phyloP scores from a whole-genome alignment of 2,888 invertebrate genomes.

The Aphidoletes aphidimyza region DNA sequence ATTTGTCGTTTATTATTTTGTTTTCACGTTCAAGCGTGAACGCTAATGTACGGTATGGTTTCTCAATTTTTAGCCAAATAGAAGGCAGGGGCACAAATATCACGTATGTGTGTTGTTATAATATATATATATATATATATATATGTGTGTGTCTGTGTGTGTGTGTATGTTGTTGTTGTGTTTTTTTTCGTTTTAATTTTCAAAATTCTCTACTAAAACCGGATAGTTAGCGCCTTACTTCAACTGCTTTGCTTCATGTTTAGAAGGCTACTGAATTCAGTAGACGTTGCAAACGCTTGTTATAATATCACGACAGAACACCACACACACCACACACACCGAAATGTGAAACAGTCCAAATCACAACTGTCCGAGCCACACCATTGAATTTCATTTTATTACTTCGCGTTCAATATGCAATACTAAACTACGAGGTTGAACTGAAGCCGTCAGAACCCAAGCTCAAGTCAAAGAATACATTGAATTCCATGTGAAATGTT shows the following conservation, averaged over 20 bases:
- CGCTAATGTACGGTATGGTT: too few relatives aligned
- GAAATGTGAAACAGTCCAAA: conserved; percentile 15
- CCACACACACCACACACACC: conserved; percentile 14
- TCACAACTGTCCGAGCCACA: conserved; percentile 18
- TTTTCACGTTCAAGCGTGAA: neutral
- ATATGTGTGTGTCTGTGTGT: too few relatives aligned
- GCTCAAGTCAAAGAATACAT: neutral
- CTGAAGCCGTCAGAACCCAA: too few relatives aligned
- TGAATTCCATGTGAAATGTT: too few relatives aligned
- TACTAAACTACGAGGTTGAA: too few relatives aligned
- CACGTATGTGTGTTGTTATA: too few relatives aligned
- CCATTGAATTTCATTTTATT: conserved; percentile 15
- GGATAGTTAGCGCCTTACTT: neutral
- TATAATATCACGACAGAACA: conserved; percentile 3
- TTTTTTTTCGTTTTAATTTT: too few relatives aligned
- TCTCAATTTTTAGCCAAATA: too few relatives aligned
- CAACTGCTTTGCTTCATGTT: conserved; percentile 19
- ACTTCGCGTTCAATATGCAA: neutral
- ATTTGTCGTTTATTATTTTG: neutral
- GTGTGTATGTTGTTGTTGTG: too few relatives aligned
- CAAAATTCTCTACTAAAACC: neutral
- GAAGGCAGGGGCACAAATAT: too few relatives aligned
- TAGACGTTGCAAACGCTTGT: neutral
- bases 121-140: too few relatives aligned
- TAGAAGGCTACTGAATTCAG: conserved; percentile 15